Evolutionary conservation across 2,888 invertebrate species (phyloP), one percentile per base, ranked within the genome.

Genomic region (Rhagium mordax): DNA sequence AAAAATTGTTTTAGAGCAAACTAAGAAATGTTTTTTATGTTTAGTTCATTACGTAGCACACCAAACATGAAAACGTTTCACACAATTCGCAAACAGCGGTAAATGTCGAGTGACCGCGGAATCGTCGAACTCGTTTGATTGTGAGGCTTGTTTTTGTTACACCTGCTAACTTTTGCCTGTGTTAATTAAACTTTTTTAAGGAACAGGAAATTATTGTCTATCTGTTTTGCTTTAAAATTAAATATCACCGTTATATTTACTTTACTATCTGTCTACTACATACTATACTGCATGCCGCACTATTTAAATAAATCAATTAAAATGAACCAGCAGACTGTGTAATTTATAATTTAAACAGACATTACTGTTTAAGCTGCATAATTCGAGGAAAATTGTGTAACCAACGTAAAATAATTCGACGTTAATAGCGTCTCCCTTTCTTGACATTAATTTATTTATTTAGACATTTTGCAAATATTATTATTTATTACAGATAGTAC

Each of bases 301-400:
- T 10, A 41, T 2, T 3, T 41, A n/a, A 41, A n/a, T 3, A n/a
- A 41, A n/a, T 41, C 41, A 65, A 65, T 65, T 65, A 65, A 65
- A 65, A 53, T 33, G 41, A 59, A 20, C 65, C 53, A 53, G 53
- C 20, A 65, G 65, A 65, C 53, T 53, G 53, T 65, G 53, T 20
- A 65, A 65, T 65, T 65, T 29, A 29, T 53, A 33, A 49, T 20
- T 64, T 49, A 53, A 53, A 53, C 33, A 65, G 41, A 65, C 53
- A 33, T 53, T 21, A 53, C 24, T 33, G n/a, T 16, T 41, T n/a
- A 53, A 16, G 55, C 20, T 18, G 65, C 20, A 53, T 15, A 51
- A 53, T 55, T 55, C 55, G 18, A 65, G 53, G 65, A 53, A 64
- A 64, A 29, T 64, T 51, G 27, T 64, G 64, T 24, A 62, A 64